Conservation (phyloP, 1,140 invertebrate species). For the Neomicropteryx cornuta region DNA sequence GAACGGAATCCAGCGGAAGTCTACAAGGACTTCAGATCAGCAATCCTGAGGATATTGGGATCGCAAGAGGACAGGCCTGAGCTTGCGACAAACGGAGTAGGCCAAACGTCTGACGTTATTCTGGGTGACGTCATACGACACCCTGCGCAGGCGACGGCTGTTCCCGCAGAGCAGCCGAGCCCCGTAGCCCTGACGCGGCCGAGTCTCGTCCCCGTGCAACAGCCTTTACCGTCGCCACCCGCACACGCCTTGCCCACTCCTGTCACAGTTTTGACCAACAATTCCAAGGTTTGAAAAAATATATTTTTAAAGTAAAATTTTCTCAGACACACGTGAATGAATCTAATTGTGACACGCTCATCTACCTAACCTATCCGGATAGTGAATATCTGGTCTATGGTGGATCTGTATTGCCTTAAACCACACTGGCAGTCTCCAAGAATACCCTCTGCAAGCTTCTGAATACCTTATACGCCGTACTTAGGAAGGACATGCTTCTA, state of each 20-base stretch:
- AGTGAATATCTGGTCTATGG: too few species aligned
- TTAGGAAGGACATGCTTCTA: too few species aligned
- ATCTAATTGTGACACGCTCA: background rate
- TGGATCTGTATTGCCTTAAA: too few species aligned
- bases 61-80: conserved; percentile 46
- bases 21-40: conserved; percentile 65
- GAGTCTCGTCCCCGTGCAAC: conserved; percentile 15
- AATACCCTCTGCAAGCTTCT: too few species aligned
- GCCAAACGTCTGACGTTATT: conserved; percentile 42
- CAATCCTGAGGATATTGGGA: conserved; percentile 59
- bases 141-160: conserved; percentile 29
- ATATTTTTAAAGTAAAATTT: too few species aligned
- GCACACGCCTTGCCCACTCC: too few species aligned
- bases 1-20: conserved; percentile 73
- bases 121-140: conserved; percentile 46
- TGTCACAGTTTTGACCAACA: too few species aligned
- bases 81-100: conserved; percentile 44
- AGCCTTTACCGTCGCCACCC: conserved; percentile 12
- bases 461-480: too few species aligned
- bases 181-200: conserved; percentile 11
- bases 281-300: too few species aligned
- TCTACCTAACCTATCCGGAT: conserved; percentile 12
- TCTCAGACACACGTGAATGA: too few species aligned
- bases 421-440: too few species aligned
- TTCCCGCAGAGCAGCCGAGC: conserved; percentile 22